Conservation (phyloP, 2,113 vertebrate species). For the Nasalis larvatus region DNA sequence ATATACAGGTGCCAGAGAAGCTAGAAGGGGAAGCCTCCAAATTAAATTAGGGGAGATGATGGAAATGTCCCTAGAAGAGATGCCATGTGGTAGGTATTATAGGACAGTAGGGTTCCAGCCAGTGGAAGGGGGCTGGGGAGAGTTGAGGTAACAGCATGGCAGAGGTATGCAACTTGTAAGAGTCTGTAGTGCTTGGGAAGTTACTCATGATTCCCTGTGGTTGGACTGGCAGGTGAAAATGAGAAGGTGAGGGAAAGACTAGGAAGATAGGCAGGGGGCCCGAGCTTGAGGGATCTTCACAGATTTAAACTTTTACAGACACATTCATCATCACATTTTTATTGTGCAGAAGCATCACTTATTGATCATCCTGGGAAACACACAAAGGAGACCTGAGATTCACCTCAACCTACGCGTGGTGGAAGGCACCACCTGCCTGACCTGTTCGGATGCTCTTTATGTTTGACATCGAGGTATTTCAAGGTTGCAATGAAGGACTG, state of each 20-base stretch:
- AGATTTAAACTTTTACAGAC: neutral
- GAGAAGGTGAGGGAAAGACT: neutral
- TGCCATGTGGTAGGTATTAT: rapidly evolving
- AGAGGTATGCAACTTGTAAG: neutral
- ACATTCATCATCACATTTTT: neutral
- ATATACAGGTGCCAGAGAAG: neutral
- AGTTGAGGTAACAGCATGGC: rapidly evolving
- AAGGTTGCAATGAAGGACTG: slow-evolving; percentile 97
- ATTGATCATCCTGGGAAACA: neutral
- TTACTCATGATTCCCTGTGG: neutral
- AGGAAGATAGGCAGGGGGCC: neutral
- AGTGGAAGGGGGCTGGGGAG: rapidly evolving
- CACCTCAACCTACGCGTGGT: rapidly evolving
- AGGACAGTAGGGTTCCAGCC: neutral
- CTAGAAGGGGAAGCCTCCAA: neutral
- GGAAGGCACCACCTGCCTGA: slow-evolving; percentile 61
- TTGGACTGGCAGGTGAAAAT: neutral
- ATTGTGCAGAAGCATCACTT: neutral
- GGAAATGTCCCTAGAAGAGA: neutral
- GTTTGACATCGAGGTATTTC: slow-evolving; percentile 97
- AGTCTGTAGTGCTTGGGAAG: neutral
- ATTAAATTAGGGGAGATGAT: neutral
- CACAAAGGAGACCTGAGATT: neutral
- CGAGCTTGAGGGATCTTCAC: neutral
- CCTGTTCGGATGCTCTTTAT: slow-evolving; percentile 99